phyloP scores from a whole-genome alignment of 2,888 invertebrate genomes.

The Cheilosia pagana region DNA sequence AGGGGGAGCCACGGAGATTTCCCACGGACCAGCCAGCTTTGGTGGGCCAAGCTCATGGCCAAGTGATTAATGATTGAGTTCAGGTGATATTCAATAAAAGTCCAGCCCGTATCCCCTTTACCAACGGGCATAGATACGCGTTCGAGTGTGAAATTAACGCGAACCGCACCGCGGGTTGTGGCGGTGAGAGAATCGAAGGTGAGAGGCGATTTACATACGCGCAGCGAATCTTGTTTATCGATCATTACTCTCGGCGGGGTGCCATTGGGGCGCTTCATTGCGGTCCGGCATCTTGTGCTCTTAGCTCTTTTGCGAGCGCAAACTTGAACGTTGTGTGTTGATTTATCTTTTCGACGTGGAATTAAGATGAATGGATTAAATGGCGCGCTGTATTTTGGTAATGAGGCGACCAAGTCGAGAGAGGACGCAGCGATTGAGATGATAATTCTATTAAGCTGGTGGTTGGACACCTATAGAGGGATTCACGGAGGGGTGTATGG shows the following conservation, averaged over 20 bases:
- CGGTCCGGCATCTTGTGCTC: constrained; percentile 16
- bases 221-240: constrained; percentile 78
- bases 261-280: constrained; percentile 74
- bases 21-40: constrained; percentile 37
- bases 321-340: constrained; percentile 50
- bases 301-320: background rate
- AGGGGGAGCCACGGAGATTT: constrained; percentile 15
- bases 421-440: constrained; percentile 19
- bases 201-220: constrained; percentile 72
- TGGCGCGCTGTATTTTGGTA: constrained; percentile 53
- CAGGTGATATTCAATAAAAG: constrained; percentile 55
- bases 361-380: constrained; percentile 72
- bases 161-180: constrained; percentile 51
- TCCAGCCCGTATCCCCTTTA: constrained; percentile 8
- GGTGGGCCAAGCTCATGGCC: constrained; percentile 34
- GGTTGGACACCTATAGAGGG: background rate
- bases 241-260: constrained; percentile 78
- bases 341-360: constrained; percentile 68
- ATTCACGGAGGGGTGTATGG: no score
- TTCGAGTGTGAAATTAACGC: constrained; percentile 72
- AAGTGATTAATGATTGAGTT: constrained; percentile 54
- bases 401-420: constrained; percentile 37
- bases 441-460: constrained; percentile 55
- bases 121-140: constrained; percentile 25
- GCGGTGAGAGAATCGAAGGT: constrained; percentile 60